Base-by-base conservation (phyloP, 1,140 invertebrate species). In the Cherax destructor region DNA sequence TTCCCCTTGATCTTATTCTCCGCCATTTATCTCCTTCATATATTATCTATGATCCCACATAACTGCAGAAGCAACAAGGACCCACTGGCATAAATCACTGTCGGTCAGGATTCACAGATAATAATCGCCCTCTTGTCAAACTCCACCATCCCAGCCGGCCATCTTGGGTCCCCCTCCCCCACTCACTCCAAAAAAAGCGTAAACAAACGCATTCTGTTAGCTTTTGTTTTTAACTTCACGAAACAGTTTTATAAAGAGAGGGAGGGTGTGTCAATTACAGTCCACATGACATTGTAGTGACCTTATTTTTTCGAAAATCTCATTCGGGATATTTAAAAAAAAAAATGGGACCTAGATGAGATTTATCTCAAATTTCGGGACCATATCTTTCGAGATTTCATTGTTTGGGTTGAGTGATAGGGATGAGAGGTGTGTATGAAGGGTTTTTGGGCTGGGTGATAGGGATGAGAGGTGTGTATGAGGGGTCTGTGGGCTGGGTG, bases 21-120 rank as follows among this genome's bases (percentile, higher is more conserved):
- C 16, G 47, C 61, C 85, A 78, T 85, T 49, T 72, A 72, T 72
- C 10, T 65, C 83, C 49, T 41, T 72, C 83, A 85, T 72, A 50
- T 85, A 74, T 85, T 72, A 85, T 85, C 83, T 85, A 72, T 69
- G 83, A 85, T 72, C 49, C 83, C 65, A 41, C 83, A 74, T 85
- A 85, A 85, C 61, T 85, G 83, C 83, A 85, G 65, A 47, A 85
- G 72, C 83, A 85, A 85, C 83, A 85, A 65, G 30, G 50, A 24
- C 3, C 11, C 47, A 47, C 18, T 18, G 7, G 74, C 61, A 85
- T 85, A 65, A 65, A 85, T 85, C 83, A 49, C 47, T 72, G 83
- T 85, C 83, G 49, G 2, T 59, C 30, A 50, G 24, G 41, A 49
- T 74, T 85, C 65, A n/a, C 83, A 74, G 83, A 85, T 85, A 72